A percentile compares a stretch with the other conserved stretches of the same genome.
phyloP scores from a whole-genome alignment of 2,888 invertebrate species.

The Lobophora halterata region DNA sequence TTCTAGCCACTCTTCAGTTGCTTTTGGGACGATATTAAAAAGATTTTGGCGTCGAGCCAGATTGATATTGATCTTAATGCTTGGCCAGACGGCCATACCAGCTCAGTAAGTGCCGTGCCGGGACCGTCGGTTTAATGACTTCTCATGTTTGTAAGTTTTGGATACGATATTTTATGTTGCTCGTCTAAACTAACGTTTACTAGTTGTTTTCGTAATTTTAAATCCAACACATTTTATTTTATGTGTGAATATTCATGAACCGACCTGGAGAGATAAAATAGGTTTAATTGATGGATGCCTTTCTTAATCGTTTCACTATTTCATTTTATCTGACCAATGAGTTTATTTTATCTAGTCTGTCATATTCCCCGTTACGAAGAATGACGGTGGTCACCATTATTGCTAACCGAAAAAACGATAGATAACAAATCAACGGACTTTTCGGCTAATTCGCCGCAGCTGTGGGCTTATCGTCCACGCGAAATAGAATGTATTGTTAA shows the following conservation, averaged over 20 bases:
- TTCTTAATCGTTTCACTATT: constrained; percentile 25
- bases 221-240: constrained; percentile 33
- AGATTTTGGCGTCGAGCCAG: constrained; percentile 78
- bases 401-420: constrained; percentile 37
- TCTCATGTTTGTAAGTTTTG: constrained; percentile 73
- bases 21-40: constrained; percentile 77
- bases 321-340: constrained; percentile 24
- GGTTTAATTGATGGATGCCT: constrained; percentile 28
- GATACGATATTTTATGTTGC: constrained; percentile 64
- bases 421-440: constrained; percentile 52
- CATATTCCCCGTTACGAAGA: constrained; percentile 34
- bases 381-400: constrained; percentile 50
- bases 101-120: constrained; percentile 71
- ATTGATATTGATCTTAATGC: constrained; percentile 78
- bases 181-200: constrained; percentile 52
- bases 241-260: constrained; percentile 31
- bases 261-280: constrained; percentile 22
- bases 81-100: constrained; percentile 74
- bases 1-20: constrained; percentile 68
- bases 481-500: constrained; percentile 65
- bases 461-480: constrained; percentile 60
- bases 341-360: constrained; percentile 43
- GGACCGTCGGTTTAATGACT: constrained; percentile 75
- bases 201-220: constrained; percentile 49
- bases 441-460: constrained; percentile 62